Evolutionary conservation across 1,140 invertebrate genomes (phyloP).

Genomic region (Zophobas morio): DNA sequence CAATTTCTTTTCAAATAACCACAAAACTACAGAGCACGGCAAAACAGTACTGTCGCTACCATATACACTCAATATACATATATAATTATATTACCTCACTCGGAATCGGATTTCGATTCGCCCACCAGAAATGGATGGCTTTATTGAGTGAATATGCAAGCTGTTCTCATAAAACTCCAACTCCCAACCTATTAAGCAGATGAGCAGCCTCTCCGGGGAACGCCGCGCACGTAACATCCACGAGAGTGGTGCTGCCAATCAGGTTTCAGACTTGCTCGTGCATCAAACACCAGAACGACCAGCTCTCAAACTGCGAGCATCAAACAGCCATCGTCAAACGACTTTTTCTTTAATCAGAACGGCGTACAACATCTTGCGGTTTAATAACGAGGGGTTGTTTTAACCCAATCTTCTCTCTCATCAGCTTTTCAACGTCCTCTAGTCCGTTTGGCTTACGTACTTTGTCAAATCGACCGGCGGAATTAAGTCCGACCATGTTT

Average conservation of each 20-base stretch:
- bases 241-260: slow-evolving; percentile 20
- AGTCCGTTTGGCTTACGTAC: too few species aligned
- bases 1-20: too few species aligned
- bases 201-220: slow-evolving; percentile 33
- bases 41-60: too few species aligned
- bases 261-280: slow-evolving; percentile 20
- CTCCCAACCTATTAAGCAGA: slow-evolving; percentile 43
- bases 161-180: slow-evolving; percentile 27
- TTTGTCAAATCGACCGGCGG: too few species aligned
- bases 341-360: too few species aligned
- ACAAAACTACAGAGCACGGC: too few species aligned
- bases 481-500: too few species aligned
- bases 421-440: too few species aligned
- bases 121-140: slow-evolving; percentile 36
- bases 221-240: neutral
- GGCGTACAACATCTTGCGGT: too few species aligned
- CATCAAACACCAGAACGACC: slow-evolving; percentile 15
- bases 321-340: neutral
- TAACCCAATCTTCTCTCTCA: too few species aligned
- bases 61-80: too few species aligned
- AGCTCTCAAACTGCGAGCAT: neutral
- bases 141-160: slow-evolving; percentile 43
- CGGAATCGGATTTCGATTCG: slow-evolving; percentile 37
- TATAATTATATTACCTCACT: neutral
- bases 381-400: too few species aligned